Conservation (phyloP, 35 echinoderm and acorn worm genomes). For the Holothuria glaberrima region DNA sequence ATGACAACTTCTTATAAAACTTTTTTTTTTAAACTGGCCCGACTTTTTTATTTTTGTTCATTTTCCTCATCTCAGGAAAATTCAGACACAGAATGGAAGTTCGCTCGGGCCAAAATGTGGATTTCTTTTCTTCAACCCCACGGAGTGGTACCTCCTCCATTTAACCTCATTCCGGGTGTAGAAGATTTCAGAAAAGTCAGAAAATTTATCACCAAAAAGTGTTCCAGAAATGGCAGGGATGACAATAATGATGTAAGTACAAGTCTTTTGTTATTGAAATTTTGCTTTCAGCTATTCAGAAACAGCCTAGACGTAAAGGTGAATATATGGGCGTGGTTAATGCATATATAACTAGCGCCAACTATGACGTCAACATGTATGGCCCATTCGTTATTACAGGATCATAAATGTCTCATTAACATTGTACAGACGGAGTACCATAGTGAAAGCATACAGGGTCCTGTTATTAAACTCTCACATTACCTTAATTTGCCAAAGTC, state of each 20-base stretch:
- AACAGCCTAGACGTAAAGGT: no score
- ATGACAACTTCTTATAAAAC: no score
- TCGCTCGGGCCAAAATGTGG: slow-evolving; percentile 93
- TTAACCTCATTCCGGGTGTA: slow-evolving; percentile 81
- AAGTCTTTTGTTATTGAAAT: neutral
- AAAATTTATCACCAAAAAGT: slow-evolving; percentile 28
- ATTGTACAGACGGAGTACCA: no score
- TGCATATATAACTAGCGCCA: no score
- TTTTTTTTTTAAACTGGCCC: no score
- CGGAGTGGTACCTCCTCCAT: slow-evolving; percentile 86
- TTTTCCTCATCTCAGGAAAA: slow-evolving; percentile 73
- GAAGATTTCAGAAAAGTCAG: slow-evolving; percentile 38
- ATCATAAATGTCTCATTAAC: no score
- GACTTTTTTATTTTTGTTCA: neutral
- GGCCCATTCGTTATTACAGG: no score
- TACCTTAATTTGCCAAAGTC: no score
- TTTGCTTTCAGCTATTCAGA: neutral
- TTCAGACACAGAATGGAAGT: slow-evolving; percentile 98
- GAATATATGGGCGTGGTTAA: neutral
- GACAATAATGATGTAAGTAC: slow-evolving; percentile 53
- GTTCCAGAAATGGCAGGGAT: slow-evolving; percentile 4
- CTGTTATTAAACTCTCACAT: no score
- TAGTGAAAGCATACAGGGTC: no score
- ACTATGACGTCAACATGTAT: no score
- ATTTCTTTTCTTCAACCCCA: slow-evolving; percentile 65